A percentile compares a stretch with the other conserved stretches of the same genome.
Conservation (phyloP, 2,888 invertebrate species). For the Hybos culiciformis region DNA sequence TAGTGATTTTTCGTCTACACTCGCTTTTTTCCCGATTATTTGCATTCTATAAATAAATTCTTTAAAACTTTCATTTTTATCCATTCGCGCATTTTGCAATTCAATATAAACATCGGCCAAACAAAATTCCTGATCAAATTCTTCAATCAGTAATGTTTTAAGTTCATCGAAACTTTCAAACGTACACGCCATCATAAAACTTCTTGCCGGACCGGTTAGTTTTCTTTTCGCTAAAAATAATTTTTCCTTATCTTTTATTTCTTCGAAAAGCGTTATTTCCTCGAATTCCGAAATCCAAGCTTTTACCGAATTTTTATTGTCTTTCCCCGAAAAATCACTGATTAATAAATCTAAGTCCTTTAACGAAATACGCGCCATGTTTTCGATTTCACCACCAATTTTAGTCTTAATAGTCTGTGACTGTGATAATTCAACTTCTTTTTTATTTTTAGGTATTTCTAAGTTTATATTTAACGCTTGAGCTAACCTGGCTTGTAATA, state of each 20-base stretch:
- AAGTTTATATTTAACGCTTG: neutral
- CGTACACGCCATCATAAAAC: neutral
- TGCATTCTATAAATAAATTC: slow-evolving; percentile 10
- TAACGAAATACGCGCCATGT: neutral
- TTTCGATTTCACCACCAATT: neutral
- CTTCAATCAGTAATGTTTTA: neutral
- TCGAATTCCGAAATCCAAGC: slow-evolving; percentile 3
- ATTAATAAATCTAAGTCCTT: slow-evolving; percentile 3
- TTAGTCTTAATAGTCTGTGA: neutral
- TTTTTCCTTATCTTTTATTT: neutral
- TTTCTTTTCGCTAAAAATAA: neutral
- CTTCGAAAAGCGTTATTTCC: neutral
- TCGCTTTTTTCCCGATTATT: slow-evolving; percentile 2
- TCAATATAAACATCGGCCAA: slow-evolving; percentile 8
- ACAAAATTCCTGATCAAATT: slow-evolving; percentile 2
- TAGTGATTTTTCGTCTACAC: slow-evolving; percentile 7
- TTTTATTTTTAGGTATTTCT: neutral
- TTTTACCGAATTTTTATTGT: slow-evolving; percentile 1
- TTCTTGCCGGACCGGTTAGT: neutral
- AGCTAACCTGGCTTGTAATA: neutral
- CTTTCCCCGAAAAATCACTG: slow-evolving; percentile 1
- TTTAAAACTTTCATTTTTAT: slow-evolving; percentile 7
- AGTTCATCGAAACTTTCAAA: neutral
- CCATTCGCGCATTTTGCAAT: slow-evolving; percentile 6
- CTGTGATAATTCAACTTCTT: neutral